Evolutionary conservation across 2,113 vertebrate genomes (phyloP), one percentile per base, ranked within the genome.

Genomic region (Phalacrocorax aristotelis): DNA sequence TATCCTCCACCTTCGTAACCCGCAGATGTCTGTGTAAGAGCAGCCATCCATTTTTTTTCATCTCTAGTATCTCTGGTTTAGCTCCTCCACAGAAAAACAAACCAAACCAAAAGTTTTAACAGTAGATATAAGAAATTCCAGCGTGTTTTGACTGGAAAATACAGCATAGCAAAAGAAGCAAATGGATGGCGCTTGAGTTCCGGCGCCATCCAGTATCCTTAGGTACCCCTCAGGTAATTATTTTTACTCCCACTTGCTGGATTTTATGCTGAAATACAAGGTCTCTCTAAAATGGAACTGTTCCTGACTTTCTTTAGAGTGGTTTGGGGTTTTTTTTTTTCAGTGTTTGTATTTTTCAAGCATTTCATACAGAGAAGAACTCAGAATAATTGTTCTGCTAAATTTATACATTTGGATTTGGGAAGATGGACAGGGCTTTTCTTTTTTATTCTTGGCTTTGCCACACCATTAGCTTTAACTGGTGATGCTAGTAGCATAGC

Each of bases 101-200:
- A 20, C 10, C 19, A 17, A 13, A 74, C 58, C 13, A 4, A 29
- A 74, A 40, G 27, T 40, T 49, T 4, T 1, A 36, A 19, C 36
- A 34, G 42, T 13, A 77, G 21, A 64, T 5, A 34, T 9, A 26
- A 6, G 60, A 54, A 84, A 40, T 93, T 22, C n/a, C 74, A 54
- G 10, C 0, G 1, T 16, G 46, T 0, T 55, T 49, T n/a, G 36
- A 34, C 1, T 38, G n/a, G 18, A 91, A 97, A 84, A 34, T 20
- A 13, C 46, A 60, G 36, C 0, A 0, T 11, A 32, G 40, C 15
- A 51, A 65, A 78, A 52, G 13, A 42, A 78, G 52, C 22, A 9
- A 29, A 13, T 2, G 8, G 46, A 60, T 9, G 49, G 17, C 1
- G 1, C 30, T 82, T 29, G 51, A 17, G 51, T 15, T 51, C 55